Evolutionary conservation across 2,113 vertebrate genomes (phyloP).

Genomic region (Ascaphus truei): DNA sequence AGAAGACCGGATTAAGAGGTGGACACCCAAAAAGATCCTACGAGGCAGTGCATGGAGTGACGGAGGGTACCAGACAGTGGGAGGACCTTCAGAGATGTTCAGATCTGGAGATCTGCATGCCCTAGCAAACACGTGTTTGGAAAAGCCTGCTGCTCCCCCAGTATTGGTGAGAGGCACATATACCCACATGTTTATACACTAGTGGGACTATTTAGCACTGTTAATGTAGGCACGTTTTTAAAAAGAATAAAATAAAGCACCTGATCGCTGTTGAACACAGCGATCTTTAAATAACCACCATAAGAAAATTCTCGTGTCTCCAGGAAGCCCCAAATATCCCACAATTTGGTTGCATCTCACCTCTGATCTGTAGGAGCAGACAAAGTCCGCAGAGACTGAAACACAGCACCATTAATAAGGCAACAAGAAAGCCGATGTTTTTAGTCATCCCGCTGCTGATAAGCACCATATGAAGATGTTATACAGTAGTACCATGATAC

Average conservation of each 20-base stretch:
- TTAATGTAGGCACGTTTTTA: constrained; percentile 14
- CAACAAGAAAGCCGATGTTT: constrained; percentile 85
- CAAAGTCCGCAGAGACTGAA: background rate
- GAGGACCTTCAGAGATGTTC: background rate
- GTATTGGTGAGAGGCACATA: too few relatives aligned
- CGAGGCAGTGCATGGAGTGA: constrained; percentile 41
- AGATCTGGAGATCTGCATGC: too few relatives aligned
- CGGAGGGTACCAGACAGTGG: constrained; percentile 10
- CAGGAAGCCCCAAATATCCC: constrained; percentile 10
- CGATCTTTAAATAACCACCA: background rate
- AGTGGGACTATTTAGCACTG: too few relatives aligned
- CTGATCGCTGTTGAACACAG: constrained; percentile 5
- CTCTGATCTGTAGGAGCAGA: background rate
- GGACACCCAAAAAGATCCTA: too few relatives aligned
- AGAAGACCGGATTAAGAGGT: too few relatives aligned
- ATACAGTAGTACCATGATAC: constrained; percentile 87
- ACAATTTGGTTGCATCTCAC: background rate
- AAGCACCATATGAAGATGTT: constrained; percentile 92
- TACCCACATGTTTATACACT: too few relatives aligned
- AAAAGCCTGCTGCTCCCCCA: too few relatives aligned
- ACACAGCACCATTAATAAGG: constrained; percentile 49
- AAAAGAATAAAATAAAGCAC: constrained; percentile 16
- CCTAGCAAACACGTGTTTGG: too few relatives aligned
- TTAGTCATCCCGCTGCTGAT: constrained; percentile 72
- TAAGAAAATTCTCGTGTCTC: too few relatives aligned